phyloP scores from a whole-genome alignment of 2,888 invertebrate species.

The Pristionchus entomophagus region DNA sequence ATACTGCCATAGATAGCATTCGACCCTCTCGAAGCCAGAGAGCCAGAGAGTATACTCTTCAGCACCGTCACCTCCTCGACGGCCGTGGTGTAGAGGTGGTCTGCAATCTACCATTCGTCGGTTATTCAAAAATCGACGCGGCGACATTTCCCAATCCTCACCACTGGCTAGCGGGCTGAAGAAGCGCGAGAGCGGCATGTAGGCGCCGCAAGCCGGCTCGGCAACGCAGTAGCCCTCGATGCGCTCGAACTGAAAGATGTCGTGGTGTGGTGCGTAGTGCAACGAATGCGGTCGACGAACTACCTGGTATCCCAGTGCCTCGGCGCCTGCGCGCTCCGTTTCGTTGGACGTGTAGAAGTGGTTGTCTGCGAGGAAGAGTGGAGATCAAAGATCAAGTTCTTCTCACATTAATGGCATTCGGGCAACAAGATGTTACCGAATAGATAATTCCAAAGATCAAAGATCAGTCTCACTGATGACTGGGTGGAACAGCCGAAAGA shows the following conservation, averaged over 20 bases:
- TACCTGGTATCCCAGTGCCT: slow-evolving; percentile 46
- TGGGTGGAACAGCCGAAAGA: slow-evolving; percentile 32
- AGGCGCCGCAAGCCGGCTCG: slow-evolving; percentile 66
- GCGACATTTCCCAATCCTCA: slow-evolving; percentile 32
- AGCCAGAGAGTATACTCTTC: slow-evolving; percentile 48
- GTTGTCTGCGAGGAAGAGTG: slow-evolving; percentile 59
- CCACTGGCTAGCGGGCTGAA: slow-evolving; percentile 59
- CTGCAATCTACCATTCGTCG: slow-evolving; percentile 50
- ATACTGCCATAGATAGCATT: slow-evolving; percentile 65
- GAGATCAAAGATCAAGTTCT: too few relatives aligned
- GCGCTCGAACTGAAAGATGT: slow-evolving; percentile 60
- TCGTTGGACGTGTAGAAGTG: slow-evolving; percentile 61
- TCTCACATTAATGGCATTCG: too few relatives aligned
- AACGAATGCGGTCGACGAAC: background rate
- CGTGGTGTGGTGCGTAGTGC: background rate
- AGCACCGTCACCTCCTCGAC: slow-evolving; percentile 48
- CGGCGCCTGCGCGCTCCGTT: slow-evolving; percentile 58
- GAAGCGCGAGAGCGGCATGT: slow-evolving; percentile 63
- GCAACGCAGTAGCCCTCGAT: slow-evolving; percentile 64
- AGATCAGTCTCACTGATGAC: slow-evolving; percentile 5
- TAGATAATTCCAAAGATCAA: too few relatives aligned
- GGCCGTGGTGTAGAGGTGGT: slow-evolving; percentile 61
- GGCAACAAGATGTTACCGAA: too few relatives aligned
- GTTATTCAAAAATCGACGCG: slow-evolving; percentile 27
- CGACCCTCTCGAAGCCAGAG: slow-evolving; percentile 59